These are phyloP conservation scores for Sialis lutaria DNA, from an alignment of 2,888 invertebrate genomes.

Conservation along the genomic window DNA sequence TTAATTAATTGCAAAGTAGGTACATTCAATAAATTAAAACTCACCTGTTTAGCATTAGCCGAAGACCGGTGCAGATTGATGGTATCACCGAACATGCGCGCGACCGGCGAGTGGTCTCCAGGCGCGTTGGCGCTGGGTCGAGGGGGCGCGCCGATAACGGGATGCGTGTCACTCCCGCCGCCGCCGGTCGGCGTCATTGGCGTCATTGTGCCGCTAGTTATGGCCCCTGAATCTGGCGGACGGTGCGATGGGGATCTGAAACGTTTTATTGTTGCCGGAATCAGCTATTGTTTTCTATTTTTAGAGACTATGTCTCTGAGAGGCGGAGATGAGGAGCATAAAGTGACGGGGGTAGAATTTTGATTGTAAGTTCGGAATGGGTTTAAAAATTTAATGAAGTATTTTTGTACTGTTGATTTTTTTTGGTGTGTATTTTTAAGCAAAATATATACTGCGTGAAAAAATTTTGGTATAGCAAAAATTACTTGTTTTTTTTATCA, in stretches of 20 bases:
- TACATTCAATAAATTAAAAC: background rate
- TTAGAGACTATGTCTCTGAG: too few species aligned
- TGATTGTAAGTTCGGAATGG: too few species aligned
- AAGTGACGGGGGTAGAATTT: too few species aligned
- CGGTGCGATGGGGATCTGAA: slow-evolving; percentile 19
- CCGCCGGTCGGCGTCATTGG: slow-evolving; percentile 15
- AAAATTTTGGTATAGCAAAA: too few species aligned
- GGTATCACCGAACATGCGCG: slow-evolving; percentile 61
- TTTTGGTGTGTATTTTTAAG: too few species aligned
- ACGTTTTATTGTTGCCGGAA: background rate
- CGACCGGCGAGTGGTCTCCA: slow-evolving; percentile 32
- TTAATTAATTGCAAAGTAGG: too few species aligned
- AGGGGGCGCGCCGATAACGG: slow-evolving; percentile 26
- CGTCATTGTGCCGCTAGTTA: slow-evolving; percentile 9
- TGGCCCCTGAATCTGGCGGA: slow-evolving; percentile 13
- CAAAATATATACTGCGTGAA: too few species aligned
- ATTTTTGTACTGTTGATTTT: too few species aligned
- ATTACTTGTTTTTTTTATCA: too few species aligned
- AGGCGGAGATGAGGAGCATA: too few species aligned
- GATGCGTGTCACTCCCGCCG: slow-evolving; percentile 23
- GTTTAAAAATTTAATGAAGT: too few species aligned
- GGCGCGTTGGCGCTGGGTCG: slow-evolving; percentile 17
- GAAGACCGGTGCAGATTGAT: slow-evolving; percentile 31
- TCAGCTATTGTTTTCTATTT: background rate
- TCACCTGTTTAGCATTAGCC: slow-evolving; percentile 30